phyloP scores from a whole-genome alignment of 2,113 vertebrate genomes.

The Meleagris gallopavo region DNA sequence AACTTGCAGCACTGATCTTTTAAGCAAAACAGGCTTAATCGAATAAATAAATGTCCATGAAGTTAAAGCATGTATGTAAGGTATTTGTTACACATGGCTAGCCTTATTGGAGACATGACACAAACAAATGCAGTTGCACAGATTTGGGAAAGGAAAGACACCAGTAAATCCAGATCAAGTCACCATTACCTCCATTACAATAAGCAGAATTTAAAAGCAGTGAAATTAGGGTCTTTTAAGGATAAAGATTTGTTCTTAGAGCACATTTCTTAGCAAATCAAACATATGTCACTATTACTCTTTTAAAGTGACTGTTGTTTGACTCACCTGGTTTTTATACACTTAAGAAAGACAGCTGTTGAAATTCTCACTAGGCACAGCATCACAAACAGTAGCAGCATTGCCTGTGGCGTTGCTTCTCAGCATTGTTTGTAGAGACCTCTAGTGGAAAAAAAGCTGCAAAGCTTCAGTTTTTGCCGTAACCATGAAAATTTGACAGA shows the following conservation, averaged over 20 bases:
- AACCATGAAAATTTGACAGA: rapidly evolving
- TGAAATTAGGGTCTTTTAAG: background rate
- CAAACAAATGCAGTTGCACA: background rate
- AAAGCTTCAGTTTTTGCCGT: background rate
- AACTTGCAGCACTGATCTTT: background rate
- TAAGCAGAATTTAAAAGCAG: background rate
- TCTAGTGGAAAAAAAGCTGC: background rate
- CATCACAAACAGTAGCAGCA: background rate
- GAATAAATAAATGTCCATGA: background rate
- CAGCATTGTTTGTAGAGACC: background rate
- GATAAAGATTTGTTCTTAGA: background rate
- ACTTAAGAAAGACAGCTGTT: background rate
- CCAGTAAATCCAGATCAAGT: background rate
- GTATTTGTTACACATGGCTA: background rate
- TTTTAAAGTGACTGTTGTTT: background rate
- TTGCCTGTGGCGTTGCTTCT: rapidly evolving
- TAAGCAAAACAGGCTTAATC: background rate
- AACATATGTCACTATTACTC: background rate
- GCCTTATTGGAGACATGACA: background rate
- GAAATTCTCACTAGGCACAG: background rate
- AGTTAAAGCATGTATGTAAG: background rate
- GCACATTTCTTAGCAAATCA: background rate
- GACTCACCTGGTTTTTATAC: background rate
- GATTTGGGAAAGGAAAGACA: background rate
- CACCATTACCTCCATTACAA: background rate